A percentile compares a stretch with the other conserved stretches of the same genome.
phyloP scores from a whole-genome alignment of 2,797 vertebrate species.

The Limnodromus scolopaceus region DNA sequence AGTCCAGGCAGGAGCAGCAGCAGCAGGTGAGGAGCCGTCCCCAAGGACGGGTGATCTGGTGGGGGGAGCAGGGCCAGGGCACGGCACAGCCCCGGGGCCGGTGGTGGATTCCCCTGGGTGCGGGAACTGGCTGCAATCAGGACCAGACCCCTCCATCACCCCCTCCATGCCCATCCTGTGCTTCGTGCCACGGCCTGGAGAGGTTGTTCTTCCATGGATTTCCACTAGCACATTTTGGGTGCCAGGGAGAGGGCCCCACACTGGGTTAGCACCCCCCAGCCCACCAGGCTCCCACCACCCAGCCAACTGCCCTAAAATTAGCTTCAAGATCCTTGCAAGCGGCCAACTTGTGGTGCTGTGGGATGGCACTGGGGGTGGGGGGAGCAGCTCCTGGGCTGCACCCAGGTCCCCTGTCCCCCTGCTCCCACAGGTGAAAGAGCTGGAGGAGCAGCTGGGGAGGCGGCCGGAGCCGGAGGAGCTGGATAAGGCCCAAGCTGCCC shows the following conservation, averaged over 20 bases:
- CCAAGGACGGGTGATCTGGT: rapidly evolving
- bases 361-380: rapidly evolving
- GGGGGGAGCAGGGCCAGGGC: not conserved
- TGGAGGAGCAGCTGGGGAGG: slow-evolving; percentile 64
- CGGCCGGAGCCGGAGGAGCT: not conserved
- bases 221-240: rapidly evolving
- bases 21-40: slow-evolving; percentile 54
- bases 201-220: not conserved
- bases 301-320: rapidly evolving
- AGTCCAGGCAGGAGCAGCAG: slow-evolving; percentile 69
- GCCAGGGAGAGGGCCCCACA: not conserved
- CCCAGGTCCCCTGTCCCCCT: rapidly evolving
- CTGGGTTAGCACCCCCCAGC: not conserved
- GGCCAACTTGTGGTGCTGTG: rapidly evolving
- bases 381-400: not conserved
- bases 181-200: rapidly evolving
- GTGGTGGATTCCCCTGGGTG: not conserved
- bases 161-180: rapidly evolving
- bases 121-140: rapidly evolving
- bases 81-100: rapidly evolving
- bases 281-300: not conserved
- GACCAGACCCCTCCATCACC: not conserved
- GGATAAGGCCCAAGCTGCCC: slow-evolving; percentile 39
- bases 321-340: rapidly evolving
- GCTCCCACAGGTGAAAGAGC: slow-evolving; percentile 39